phyloP scores from a whole-genome alignment of 1,140 invertebrate species.

The Nephila pilipes region DNA sequence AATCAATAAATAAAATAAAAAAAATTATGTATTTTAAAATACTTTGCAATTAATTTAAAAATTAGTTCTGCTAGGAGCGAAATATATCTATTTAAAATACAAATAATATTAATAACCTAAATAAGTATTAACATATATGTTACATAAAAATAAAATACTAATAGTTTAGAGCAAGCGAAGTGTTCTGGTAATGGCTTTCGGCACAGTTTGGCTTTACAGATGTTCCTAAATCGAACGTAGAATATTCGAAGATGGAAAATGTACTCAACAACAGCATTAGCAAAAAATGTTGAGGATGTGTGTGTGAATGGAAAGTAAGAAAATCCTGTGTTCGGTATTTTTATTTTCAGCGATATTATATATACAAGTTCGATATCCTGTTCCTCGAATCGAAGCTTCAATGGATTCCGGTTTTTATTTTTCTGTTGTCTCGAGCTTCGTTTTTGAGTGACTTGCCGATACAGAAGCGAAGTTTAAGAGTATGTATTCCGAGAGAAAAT shows the following conservation, averaged over 20 bases:
- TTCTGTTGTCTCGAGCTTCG: slow-evolving; percentile 1
- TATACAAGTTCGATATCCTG: slow-evolving; percentile 28
- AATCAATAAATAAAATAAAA: too few relatives aligned
- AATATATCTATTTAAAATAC: too few relatives aligned
- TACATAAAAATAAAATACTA: too few relatives aligned
- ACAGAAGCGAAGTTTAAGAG: slow-evolving; percentile 71
- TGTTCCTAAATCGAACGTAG: not conserved
- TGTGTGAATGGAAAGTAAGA: not conserved
- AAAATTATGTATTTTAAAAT: too few relatives aligned
- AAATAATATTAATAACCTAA: too few relatives aligned
- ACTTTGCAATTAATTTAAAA: too few relatives aligned
- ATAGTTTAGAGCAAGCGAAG: too few relatives aligned
- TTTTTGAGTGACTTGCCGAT: slow-evolving; percentile 72
- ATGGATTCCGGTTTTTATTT: slow-evolving; percentile 43
- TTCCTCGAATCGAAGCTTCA: slow-evolving; percentile 35
- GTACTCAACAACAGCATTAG: not conserved
- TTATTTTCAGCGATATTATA: not conserved
- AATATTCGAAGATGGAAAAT: not conserved
- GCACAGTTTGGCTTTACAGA: not conserved
- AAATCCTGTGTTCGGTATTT: not conserved
- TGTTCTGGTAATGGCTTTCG: not conserved
- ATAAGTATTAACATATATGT: too few relatives aligned
- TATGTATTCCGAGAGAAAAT: slow-evolving; percentile 63
- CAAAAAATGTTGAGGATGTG: not conserved
- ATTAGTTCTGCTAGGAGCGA: too few relatives aligned